A percentile compares a stretch with the other conserved stretches of the same genome.
Evolutionary conservation across 2,888 invertebrate genomes (phyloP).

Genomic region (Disparrhopalites patrizii): DNA sequence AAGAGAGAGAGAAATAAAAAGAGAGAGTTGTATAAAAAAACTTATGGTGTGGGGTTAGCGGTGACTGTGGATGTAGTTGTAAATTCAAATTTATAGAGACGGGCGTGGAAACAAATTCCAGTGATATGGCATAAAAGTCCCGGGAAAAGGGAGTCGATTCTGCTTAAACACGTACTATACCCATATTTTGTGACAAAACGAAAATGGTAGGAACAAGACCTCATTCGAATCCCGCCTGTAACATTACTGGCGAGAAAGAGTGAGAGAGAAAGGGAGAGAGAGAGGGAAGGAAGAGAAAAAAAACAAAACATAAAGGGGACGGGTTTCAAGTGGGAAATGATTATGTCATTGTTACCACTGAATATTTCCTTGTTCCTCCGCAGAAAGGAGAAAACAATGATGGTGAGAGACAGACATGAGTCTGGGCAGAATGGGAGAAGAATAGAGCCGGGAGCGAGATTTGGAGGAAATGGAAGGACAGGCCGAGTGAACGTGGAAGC

Average conservation of each 20-base stretch:
- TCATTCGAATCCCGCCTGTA: neutral
- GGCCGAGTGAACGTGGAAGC: no score
- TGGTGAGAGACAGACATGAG: neutral
- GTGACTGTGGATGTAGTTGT: no score
- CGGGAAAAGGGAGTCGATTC: neutral
- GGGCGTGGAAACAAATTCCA: no score
- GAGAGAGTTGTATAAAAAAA: no score
- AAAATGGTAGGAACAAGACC: no score
- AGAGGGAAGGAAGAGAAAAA: neutral
- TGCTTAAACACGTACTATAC: neutral
- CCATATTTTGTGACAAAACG: no score
- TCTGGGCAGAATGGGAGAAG: neutral
- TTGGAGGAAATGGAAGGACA: no score
- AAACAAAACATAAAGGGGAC: slow-evolving; percentile 12
- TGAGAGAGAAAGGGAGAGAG: neutral
- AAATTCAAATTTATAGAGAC: no score
- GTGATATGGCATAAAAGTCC: neutral
- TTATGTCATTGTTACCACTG: slow-evolving; percentile 14
- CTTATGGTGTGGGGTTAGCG: no score
- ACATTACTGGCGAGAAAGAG: neutral
- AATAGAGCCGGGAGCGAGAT: no score
- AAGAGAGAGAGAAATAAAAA: no score
- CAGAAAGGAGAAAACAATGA: neutral
- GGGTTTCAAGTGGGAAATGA: slow-evolving; percentile 15
- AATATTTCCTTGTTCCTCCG: neutral